A percentile compares a stretch with the other conserved stretches of the same genome.
phyloP scores from a whole-genome alignment of 2,888 invertebrate genomes.

The Thera britannica region DNA sequence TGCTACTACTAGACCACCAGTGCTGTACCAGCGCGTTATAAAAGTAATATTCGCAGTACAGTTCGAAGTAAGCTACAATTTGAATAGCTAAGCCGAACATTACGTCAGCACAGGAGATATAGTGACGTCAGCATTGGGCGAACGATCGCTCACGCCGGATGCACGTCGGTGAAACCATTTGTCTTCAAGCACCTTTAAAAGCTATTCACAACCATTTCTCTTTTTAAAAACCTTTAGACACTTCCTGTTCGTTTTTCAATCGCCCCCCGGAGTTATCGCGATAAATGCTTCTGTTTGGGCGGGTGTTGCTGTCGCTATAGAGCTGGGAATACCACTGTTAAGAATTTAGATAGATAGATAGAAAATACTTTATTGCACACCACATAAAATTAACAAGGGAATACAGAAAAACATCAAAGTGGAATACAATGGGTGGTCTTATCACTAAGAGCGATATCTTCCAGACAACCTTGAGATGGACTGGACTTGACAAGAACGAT shows the following conservation, averaged over 20 bases:
- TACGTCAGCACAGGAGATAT: constrained; percentile 4
- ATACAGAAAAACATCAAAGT: too few relatives aligned
- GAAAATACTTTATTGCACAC: too few relatives aligned
- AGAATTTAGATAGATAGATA: too few relatives aligned
- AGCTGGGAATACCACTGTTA: constrained; percentile 42
- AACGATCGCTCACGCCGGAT: constrained; percentile 63
- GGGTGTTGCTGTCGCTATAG: constrained; percentile 45
- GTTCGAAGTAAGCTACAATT: neutral
- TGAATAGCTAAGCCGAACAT: constrained; percentile 17
- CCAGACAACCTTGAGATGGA: too few relatives aligned
- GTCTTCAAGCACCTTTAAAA: constrained; percentile 81
- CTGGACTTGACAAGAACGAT: too few relatives aligned
- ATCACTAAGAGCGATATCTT: too few relatives aligned
- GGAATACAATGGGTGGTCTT: too few relatives aligned
- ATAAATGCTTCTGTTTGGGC: constrained; percentile 78
- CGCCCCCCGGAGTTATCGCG: constrained; percentile 76
- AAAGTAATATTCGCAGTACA: neutral
- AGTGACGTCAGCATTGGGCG: constrained; percentile 12
- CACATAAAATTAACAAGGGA: too few relatives aligned
- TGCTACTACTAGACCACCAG: too few relatives aligned
- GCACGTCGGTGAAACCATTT: constrained; percentile 68
- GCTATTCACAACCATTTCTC: constrained; percentile 82
- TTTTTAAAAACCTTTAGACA: constrained; percentile 84
- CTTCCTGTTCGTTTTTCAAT: constrained; percentile 83
- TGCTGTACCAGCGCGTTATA: neutral